Evolutionary conservation across 2,113 vertebrate species (phyloP), one percentile per base, ranked within the genome.

Genomic region (Drymodes brunneopygia): DNA sequence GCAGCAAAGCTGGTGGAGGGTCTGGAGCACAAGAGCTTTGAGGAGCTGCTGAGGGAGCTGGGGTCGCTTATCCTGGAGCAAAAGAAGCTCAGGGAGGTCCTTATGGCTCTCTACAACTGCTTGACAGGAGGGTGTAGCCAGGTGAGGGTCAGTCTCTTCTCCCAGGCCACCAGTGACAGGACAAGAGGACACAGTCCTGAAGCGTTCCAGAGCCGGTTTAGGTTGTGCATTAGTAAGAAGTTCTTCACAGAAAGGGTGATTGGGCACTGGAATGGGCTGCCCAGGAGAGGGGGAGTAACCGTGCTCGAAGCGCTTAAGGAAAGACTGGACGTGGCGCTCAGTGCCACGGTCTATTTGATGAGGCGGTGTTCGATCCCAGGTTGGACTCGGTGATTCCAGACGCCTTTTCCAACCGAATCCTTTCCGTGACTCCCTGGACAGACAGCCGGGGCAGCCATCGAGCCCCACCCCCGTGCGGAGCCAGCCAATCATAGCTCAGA

Each of bases 331-430:
- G 12, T 3, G 24, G 28, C 69, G 25, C 16, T 67, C 7, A 12
- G 38, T 15, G 51, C 19, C 58, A 19, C 0, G 18, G 6, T 21
- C 0, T 4, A 1, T 28, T 11, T 6, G 33, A 20, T 29, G 18
- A 3, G 38, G 20, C 0, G 5, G 1, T 3, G 69, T 0, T 11
- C 15, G 4, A 5, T 2, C 11, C 1, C 12, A 12, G 12, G 1
- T 0, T 0, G 18, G 0, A 9, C 44, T 2, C 44, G 0, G 3
- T 0, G 2, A 2, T 1, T 5, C 5, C 35, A 14, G 0, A 6
- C 0, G 0, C 21, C 25, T 0, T 4, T 11, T 0, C 17, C 48
- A 11, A 1, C 19, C 10, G 0, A 1, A 17, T 0, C 7, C 2
- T 0, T 0, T 2, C 38, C 38, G 2, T 0, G 2, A 6, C 0